Conservation (phyloP, 2,888 invertebrate species). For the Ornithoptera alexandrae region DNA sequence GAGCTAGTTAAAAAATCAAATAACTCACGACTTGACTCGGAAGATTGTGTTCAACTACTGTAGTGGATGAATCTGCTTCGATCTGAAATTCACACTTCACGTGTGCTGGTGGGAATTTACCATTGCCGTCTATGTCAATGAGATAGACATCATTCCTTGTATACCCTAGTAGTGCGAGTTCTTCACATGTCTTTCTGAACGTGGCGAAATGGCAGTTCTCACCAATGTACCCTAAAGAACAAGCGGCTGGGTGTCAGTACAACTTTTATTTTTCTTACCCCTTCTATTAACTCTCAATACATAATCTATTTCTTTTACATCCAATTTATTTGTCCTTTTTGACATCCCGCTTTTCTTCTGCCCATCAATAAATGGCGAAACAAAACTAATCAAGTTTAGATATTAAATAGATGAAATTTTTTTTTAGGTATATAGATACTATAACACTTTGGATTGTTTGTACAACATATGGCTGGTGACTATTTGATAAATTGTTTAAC, state of each 20-base stretch:
- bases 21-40: conserved; percentile 88
- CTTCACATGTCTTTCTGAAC: conserved; percentile 95
- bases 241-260: neutral
- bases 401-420: too few relatives aligned
- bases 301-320: too few relatives aligned
- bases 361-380: too few relatives aligned
- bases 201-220: conserved; percentile 97
- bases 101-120: conserved; percentile 93
- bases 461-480: too few relatives aligned
- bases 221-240: conserved; percentile 86
- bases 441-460: too few relatives aligned
- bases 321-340: too few relatives aligned
- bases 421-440: too few relatives aligned
- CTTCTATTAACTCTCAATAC: too few relatives aligned
- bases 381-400: too few relatives aligned
- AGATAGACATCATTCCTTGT: conserved; percentile 94
- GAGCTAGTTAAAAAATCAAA: too few relatives aligned
- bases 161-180: conserved; percentile 91
- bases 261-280: neutral
- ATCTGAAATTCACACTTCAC: conserved; percentile 96
- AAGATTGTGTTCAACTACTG: conserved; percentile 93
- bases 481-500: too few relatives aligned
- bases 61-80: conserved; percentile 91
- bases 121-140: conserved; percentile 96
- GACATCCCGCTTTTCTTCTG: too few relatives aligned